A percentile compares a stretch with the other conserved stretches of the same genome.
Conservation (phyloP, 2,113 vertebrate genomes). For the Salvelinus alpinus region DNA sequence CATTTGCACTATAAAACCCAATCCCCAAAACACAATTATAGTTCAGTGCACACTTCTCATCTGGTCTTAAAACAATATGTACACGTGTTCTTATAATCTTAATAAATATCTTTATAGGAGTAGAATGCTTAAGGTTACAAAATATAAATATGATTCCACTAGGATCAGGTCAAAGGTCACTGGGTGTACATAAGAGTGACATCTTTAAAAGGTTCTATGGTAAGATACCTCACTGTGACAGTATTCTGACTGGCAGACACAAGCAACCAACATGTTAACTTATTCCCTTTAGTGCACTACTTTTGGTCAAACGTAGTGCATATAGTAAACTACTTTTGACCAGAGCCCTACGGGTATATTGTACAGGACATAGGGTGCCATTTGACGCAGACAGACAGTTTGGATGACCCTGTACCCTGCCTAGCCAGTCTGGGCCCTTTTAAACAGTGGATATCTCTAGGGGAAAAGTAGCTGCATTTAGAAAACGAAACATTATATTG, state of each 20-base stretch:
- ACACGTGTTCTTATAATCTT: constrained; percentile 37
- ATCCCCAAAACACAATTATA: constrained; percentile 9
- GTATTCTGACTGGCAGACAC: constrained; percentile 9
- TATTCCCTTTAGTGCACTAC: not conserved
- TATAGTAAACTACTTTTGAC: not conserved
- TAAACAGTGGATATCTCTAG: constrained; percentile 16
- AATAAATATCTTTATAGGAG: constrained; percentile 72
- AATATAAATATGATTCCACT: constrained; percentile 58
- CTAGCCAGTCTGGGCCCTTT: constrained; percentile 48
- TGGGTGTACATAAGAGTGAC: constrained; percentile 22
- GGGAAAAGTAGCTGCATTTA: constrained; percentile 17
- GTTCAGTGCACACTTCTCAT: not conserved
- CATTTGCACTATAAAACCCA: constrained; percentile 37
- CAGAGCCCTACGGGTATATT: no score
- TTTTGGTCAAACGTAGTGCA: no score
- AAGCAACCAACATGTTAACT: not conserved
- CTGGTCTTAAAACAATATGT: constrained; percentile 52
- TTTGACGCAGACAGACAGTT: not conserved
- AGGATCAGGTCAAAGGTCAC: constrained; percentile 46
- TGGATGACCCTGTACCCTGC: not conserved
- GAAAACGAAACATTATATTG: constrained; percentile 48
- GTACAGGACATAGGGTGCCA: not conserved
- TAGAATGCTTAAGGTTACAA: constrained; percentile 33
- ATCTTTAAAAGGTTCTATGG: constrained; percentile 22
- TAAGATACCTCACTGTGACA: constrained; percentile 25